Evolutionary conservation across 2,113 vertebrate genomes (phyloP).

Genomic region (Mirza zaza): DNA sequence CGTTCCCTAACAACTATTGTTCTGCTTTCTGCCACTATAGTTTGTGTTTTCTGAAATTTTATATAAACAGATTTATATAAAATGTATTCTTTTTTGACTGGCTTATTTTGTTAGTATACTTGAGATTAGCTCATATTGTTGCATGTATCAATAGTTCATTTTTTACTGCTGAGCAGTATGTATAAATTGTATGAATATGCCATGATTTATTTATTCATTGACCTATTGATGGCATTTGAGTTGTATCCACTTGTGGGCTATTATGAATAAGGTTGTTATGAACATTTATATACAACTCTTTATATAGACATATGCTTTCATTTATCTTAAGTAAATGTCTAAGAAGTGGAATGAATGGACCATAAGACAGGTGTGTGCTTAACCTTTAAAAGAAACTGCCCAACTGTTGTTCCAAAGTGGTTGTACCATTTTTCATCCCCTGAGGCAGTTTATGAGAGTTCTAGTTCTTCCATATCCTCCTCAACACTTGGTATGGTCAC

Average conservation of each 20-base stretch:
- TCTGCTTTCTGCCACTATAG: no score
- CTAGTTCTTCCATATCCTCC: not conserved
- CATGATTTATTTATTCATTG: not conserved
- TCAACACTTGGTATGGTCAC: not conserved
- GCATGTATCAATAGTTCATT: not conserved
- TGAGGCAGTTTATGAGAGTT: not conserved
- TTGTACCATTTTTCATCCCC: not conserved
- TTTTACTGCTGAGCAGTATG: not conserved
- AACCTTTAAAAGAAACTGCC: not conserved
- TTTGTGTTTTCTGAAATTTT: no score
- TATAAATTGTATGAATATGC: not conserved
- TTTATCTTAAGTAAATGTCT: not conserved
- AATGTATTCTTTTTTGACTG: not conserved
- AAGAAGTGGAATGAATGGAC: not conserved
- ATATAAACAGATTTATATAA: not conserved
- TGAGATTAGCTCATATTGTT: not conserved
- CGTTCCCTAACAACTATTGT: not conserved
- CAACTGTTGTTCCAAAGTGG: not conserved
- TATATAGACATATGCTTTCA: not conserved
- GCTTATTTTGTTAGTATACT: not conserved
- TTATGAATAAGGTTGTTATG: not conserved
- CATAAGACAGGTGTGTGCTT: not conserved
- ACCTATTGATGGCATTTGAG: not conserved
- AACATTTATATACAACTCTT: not conserved
- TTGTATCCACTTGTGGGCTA: not conserved